Evolutionary conservation across 2,888 invertebrate genomes (phyloP).

Genomic region (Mayetiola destructor): DNA sequence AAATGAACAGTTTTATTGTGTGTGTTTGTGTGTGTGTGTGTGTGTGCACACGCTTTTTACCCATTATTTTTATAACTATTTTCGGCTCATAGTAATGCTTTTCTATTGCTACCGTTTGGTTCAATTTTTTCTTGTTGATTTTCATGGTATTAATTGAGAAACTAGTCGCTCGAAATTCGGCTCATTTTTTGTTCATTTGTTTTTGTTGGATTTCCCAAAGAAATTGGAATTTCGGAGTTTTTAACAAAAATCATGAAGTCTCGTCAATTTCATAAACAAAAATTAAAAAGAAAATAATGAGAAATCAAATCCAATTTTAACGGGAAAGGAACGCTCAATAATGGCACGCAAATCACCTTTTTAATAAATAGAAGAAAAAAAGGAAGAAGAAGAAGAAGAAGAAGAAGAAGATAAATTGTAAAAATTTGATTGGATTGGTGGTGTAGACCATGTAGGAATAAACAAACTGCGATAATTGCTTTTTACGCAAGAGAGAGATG

Average conservation of each 20-base stretch:
- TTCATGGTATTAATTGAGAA: not conserved
- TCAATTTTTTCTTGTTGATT: not conserved
- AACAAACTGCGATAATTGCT: too few relatives aligned
- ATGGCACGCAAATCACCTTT: not conserved
- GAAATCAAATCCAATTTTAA: not conserved
- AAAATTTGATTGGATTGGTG: too few relatives aligned
- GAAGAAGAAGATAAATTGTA: too few relatives aligned
- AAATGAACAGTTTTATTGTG: not conserved
- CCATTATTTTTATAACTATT: not conserved
- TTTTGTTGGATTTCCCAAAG: not conserved
- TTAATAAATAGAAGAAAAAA: too few relatives aligned
- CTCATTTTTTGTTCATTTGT: not conserved
- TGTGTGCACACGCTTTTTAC: not conserved
- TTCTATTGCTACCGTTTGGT: too few relatives aligned
- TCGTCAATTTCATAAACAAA: not conserved
- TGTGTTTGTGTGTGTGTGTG: too few relatives aligned
- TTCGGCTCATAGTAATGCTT: too few relatives aligned
- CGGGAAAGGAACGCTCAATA: slow-evolving; percentile 6
- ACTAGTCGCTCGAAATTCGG: not conserved
- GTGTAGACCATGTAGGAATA: too few relatives aligned
- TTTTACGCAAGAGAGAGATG: not conserved
- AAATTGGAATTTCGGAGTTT: too few relatives aligned
- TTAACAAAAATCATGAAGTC: too few relatives aligned
- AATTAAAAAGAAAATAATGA: not conserved
- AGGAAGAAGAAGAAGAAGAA: not conserved